phyloP scores from a whole-genome alignment of 2,888 invertebrate genomes.

The Bedellia somnulentella region DNA sequence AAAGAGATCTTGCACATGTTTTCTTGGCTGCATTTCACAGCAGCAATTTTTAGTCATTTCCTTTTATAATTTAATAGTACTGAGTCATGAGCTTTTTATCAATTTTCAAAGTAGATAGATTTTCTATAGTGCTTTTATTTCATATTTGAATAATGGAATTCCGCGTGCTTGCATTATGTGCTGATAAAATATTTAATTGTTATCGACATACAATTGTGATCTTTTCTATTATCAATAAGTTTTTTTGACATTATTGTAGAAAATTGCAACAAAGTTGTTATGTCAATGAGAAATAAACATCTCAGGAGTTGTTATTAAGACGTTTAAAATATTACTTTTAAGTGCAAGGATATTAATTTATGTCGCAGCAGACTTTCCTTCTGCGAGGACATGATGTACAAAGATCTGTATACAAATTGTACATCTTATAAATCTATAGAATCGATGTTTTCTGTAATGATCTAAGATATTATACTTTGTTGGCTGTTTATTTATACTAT shows the following conservation, averaged over 20 bases:
- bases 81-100: neutral
- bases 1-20: neutral
- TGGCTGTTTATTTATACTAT: conserved; percentile 41
- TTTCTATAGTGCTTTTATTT: too few species aligned
- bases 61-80: neutral
- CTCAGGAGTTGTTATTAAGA: neutral
- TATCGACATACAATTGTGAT: too few species aligned
- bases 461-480: conserved; percentile 26
- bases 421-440: conserved; percentile 8
- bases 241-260: too few species aligned
- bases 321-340: neutral
- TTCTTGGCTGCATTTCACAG: neutral
- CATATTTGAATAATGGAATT: too few species aligned
- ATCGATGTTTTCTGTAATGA: conserved; percentile 14
- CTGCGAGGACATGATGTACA: too few species aligned
- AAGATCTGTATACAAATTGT: too few species aligned
- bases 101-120: too few species aligned
- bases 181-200: too few species aligned
- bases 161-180: too few species aligned
- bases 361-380: conserved; percentile 10
- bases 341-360: conserved; percentile 6
- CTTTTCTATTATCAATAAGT: too few species aligned
- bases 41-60: neutral
- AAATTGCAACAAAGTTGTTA: too few species aligned
- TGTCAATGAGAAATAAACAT: too few species aligned